Evolutionary conservation across 2,113 vertebrate genomes (phyloP), one percentile per base, ranked within the genome.

Genomic region (Tyrannus savana): DNA sequence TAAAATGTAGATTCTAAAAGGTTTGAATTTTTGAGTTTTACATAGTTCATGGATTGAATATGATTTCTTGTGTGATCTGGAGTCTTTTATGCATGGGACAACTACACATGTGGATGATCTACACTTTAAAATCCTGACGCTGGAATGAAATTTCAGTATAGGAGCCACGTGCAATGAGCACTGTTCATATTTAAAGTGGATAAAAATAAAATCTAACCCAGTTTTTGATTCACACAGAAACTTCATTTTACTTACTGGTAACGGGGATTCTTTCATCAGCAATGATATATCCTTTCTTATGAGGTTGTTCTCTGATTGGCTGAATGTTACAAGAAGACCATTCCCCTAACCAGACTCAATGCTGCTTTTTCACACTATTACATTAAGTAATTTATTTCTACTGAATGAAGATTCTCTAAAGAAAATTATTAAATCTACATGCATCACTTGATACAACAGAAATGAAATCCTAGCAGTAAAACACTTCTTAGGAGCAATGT

Each of bases 341-440:
- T 35, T 94, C 13, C 50, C 60, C 78, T 87, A 59, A 84, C 30
- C 30, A 58, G 67, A 94, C 15, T 11, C 17, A 93, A 55, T 53
- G 35, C n/a, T 77, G 24, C 10, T 88, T 62, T 75, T 62, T 58
- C 64, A 75, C 25, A 80, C 42, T 81, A 42, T 39, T 95, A 17
- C 10, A 30, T 52, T 92, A 81, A 87, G 37, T 41, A 91, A 78
- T 90, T 96, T 92, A 47, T 89, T 91, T 91, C 60, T 82, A 53
- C 28, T 79, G 71, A 37, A 84, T 47, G n/a, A 69, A 90, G 44
- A 90, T 88, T 47, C 75, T 86, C 75, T 92, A 85, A 73, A 88
- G 67, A 95, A 93, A 96, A 87, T 93, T 46, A 92, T 96, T 95
- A 82, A 42, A 88, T 96, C 89, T 96, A 46, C 76, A 90, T 77